Conservation (phyloP, 35 echinoderm and acorn worm species). For the Ophioderma brevispina region DNA sequence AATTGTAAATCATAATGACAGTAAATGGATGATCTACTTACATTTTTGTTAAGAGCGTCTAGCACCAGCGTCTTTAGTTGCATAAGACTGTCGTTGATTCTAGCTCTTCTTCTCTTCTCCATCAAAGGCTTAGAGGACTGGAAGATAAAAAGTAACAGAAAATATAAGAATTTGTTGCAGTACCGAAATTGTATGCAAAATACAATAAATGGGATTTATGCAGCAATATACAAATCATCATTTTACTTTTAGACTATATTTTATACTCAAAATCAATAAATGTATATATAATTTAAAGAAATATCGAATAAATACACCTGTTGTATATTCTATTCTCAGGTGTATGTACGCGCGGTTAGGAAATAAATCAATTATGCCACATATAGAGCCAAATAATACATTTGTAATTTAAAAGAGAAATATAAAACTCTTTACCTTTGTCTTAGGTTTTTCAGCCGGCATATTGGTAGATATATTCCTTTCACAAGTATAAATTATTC, state of each 20-base stretch:
- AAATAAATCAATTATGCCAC: conserved; percentile 6
- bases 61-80: conserved; percentile 89
- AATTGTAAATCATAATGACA: no score
- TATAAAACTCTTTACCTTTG: neutral
- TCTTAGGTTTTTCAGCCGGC: neutral
- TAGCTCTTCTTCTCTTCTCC: conserved; percentile 90
- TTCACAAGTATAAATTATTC: neutral
- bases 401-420: neutral
- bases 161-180: neutral
- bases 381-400: neutral
- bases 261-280: neutral
- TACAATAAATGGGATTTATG: neutral
- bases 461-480: neutral
- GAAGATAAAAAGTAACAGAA: conserved; percentile 8
- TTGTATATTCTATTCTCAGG: neutral
- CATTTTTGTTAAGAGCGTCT: conserved; percentile 95
- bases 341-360: neutral
- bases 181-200: neutral
- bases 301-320: conserved; percentile 1
- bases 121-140: conserved; percentile 95
- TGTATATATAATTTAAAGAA: neutral
- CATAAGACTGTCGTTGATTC: conserved; percentile 89
- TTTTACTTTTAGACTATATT: neutral
- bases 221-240: neutral
- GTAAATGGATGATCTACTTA: no score